These are phyloP conservation scores for Galaxias olidus DNA, from an alignment of 2,797 vertebrate species.

Conservation along the genomic window DNA sequence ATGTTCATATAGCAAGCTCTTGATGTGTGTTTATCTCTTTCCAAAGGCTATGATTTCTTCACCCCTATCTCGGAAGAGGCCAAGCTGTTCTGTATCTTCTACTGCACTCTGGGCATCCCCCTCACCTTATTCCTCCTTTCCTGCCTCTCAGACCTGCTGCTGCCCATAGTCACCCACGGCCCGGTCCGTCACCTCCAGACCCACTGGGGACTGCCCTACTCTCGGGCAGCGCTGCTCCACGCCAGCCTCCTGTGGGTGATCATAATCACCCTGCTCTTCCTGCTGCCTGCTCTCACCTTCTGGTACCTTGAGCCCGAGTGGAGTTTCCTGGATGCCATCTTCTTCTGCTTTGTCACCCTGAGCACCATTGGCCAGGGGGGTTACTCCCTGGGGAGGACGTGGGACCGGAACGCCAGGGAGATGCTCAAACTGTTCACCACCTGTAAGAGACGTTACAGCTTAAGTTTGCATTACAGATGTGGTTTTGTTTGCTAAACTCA, in stretches of 20 bases:
- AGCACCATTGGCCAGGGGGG: slow-evolving; percentile 81
- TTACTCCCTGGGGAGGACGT: slow-evolving; percentile 61
- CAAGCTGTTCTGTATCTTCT: slow-evolving; percentile 78
- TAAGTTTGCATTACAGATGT: background rate
- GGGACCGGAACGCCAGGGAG: slow-evolving; percentile 49
- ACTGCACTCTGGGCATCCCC: slow-evolving; percentile 77
- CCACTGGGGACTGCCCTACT: slow-evolving; percentile 59
- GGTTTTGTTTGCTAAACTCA: too few species aligned
- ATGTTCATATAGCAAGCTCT: too few species aligned
- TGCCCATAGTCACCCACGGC: slow-evolving; percentile 59
- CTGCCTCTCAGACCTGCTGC: slow-evolving; percentile 61
- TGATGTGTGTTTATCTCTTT: background rate
- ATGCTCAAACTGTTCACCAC: slow-evolving; percentile 74
- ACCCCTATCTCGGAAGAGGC: slow-evolving; percentile 72
- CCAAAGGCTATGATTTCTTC: slow-evolving; percentile 77
- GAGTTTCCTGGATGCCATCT: slow-evolving; percentile 77
- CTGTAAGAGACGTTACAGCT: slow-evolving; percentile 60
- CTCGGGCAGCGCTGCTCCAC: slow-evolving; percentile 54
- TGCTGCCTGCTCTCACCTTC: slow-evolving; percentile 73
- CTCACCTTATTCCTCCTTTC: slow-evolving; percentile 71
- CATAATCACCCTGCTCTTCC: slow-evolving; percentile 59
- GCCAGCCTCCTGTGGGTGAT: slow-evolving; percentile 45
- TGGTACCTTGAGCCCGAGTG: slow-evolving; percentile 57
- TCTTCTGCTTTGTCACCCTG: slow-evolving; percentile 81
- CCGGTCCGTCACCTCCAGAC: slow-evolving; percentile 51